Conservation (phyloP, 2,888 invertebrate species). For the Drosophila prolongata region DNA sequence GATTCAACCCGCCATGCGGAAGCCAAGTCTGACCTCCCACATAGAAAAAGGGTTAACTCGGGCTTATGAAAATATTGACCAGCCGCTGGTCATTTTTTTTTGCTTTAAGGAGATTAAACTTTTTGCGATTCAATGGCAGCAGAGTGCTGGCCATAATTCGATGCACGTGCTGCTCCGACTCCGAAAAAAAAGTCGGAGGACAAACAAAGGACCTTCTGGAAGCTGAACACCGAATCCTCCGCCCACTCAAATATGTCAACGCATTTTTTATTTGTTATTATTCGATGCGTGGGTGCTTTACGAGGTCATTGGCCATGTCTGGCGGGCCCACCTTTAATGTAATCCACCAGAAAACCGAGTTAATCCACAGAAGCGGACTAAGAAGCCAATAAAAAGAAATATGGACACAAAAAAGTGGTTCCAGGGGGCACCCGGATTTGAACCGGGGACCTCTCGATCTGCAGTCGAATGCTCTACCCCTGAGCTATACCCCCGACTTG, state of each 20-base stretch:
- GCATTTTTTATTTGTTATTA: slow-evolving; percentile 49
- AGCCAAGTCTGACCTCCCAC: slow-evolving; percentile 19
- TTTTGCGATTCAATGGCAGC: slow-evolving; percentile 31
- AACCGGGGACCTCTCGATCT: slow-evolving; percentile 80
- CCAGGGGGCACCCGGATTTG: slow-evolving; percentile 78
- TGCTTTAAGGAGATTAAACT: slow-evolving; percentile 35
- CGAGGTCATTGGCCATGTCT: slow-evolving; percentile 29
- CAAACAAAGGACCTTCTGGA: slow-evolving; percentile 32
- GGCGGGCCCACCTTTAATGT: slow-evolving; percentile 28
- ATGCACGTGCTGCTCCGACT: slow-evolving; percentile 49
- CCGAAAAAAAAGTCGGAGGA: neutral
- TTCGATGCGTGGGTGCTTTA: slow-evolving; percentile 25
- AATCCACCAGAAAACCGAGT: slow-evolving; percentile 1
- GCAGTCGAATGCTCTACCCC: slow-evolving; percentile 80
- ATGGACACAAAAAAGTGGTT: neutral
- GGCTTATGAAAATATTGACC: slow-evolving; percentile 41
- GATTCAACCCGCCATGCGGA: slow-evolving; percentile 24
- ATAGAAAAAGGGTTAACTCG: slow-evolving; percentile 15
- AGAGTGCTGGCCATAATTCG: slow-evolving; percentile 52
- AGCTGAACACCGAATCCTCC: slow-evolving; percentile 10
- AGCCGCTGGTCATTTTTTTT: slow-evolving; percentile 16
- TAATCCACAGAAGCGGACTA: neutral
- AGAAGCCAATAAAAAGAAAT: neutral
- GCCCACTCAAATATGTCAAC: slow-evolving; percentile 28
- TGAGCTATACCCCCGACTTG: slow-evolving; percentile 72